These are phyloP conservation scores for Xestia sexstrigata DNA, from an alignment of 2,888 invertebrate species.

Conservation along the genomic window DNA sequence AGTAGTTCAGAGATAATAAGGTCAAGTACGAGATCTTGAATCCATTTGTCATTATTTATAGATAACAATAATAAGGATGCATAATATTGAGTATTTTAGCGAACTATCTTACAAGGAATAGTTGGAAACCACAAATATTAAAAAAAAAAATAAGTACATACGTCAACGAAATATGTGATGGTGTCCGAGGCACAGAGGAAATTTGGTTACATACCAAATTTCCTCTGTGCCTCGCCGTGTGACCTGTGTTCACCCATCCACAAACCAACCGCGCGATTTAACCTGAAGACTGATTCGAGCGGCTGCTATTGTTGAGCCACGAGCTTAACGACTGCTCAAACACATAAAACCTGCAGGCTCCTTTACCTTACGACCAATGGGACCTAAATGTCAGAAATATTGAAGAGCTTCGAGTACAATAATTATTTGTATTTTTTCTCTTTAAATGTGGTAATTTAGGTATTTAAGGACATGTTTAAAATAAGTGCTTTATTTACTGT, in stretches of 20 bases:
- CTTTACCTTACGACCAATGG: constrained; percentile 10
- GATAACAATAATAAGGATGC: not conserved
- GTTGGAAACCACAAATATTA: not conserved
- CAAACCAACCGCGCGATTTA: too few species aligned
- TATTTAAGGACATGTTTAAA: constrained; percentile 48
- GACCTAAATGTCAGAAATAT: constrained; percentile 37
- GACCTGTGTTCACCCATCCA: too few species aligned
- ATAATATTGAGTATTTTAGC: not conserved
- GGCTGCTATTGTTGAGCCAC: too few species aligned
- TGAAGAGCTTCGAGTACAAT: constrained; percentile 13
- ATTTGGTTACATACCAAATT: too few species aligned
- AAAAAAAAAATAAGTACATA: not conserved
- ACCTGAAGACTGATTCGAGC: too few species aligned
- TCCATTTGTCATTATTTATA: not conserved
- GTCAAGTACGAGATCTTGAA: not conserved
- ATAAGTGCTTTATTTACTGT: constrained; percentile 56
- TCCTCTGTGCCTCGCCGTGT: too few species aligned
- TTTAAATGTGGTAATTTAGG: constrained; percentile 38
- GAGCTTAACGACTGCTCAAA: not conserved
- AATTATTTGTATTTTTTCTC: constrained; percentile 36
- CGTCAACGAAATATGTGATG: not conserved
- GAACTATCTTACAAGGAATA: not conserved
- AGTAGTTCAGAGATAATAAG: not conserved
- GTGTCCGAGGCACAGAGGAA: too few species aligned
- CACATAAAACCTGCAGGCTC: not conserved